Conservation (phyloP, 2,797 vertebrate genomes). For the Bovichtus diacanthus region DNA sequence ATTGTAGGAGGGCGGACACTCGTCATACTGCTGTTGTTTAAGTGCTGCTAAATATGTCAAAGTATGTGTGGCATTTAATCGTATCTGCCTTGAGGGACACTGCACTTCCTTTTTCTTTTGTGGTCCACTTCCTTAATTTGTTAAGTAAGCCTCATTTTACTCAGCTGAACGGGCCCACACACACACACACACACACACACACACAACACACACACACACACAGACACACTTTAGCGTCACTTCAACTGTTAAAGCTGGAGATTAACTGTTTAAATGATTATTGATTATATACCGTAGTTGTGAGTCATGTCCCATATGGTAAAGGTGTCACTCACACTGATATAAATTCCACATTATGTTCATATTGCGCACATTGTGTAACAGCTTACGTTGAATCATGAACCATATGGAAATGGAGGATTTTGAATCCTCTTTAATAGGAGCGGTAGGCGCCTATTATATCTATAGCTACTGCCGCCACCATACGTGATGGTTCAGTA, state of each 20-base stretch:
- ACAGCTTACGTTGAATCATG: not conserved
- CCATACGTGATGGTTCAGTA: not conserved
- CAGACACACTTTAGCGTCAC: not conserved
- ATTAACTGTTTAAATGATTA: not conserved
- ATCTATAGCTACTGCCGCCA: too few relatives aligned
- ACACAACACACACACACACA: not conserved
- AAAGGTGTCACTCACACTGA: not conserved
- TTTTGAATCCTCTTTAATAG: too few relatives aligned
- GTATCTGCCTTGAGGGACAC: conserved; percentile 21
- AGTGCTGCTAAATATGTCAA: conserved; percentile 8
- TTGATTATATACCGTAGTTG: not conserved
- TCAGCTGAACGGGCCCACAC: not conserved
- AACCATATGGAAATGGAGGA: too few relatives aligned
- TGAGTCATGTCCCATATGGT: not conserved
- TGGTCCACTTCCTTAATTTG: conserved; percentile 29
- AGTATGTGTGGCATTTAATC: conserved; percentile 38
- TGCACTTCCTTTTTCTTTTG: not conserved
- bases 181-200: not conserved
- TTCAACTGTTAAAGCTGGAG: not conserved
- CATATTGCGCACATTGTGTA: not conserved
- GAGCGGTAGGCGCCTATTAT: too few relatives aligned
- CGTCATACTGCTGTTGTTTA: not conserved
- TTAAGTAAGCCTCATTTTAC: conserved; percentile 2
- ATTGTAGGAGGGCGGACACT: not conserved
- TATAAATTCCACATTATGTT: not conserved